Percentiles rank a stretch among this genome's conserved stretches.
phyloP scores from a whole-genome alignment of 2,888 invertebrate species.

The Lepidocyrtinus sp. region DNA sequence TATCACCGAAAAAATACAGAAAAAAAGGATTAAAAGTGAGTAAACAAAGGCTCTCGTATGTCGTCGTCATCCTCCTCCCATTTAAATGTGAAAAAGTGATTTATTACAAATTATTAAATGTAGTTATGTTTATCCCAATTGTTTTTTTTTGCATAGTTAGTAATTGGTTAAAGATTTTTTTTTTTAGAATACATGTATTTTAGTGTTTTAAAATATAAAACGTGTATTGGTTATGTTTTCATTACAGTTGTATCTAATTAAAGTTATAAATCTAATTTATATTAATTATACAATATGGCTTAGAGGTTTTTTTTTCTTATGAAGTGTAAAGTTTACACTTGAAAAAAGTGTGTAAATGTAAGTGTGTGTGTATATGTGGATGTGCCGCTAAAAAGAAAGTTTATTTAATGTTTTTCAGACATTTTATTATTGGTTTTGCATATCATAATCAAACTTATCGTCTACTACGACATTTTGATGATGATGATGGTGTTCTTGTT shows the following conservation, averaged over 20 bases:
- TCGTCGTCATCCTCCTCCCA: slow-evolving; percentile 21
- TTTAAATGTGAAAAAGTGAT: background rate
- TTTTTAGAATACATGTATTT: background rate
- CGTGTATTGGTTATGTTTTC: background rate
- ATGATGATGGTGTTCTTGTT: slow-evolving; percentile 29
- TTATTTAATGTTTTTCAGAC: slow-evolving; percentile 29
- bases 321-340: no score
- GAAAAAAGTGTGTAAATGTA: no score
- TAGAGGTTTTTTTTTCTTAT: background rate
- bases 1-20: background rate
- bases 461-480: slow-evolving; percentile 17
- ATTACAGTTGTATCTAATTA: background rate
- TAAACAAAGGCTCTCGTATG: background rate
- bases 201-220: background rate
- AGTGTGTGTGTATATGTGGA: no score
- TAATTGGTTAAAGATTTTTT: background rate
- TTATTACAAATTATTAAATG: no score
- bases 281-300: background rate
- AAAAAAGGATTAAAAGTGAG: background rate
- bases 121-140: background rate
- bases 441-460: slow-evolving; percentile 38
- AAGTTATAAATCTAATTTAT: background rate
- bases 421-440: slow-evolving; percentile 35
- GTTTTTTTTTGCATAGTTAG: slow-evolving; percentile 13
- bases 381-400: no score